Evolutionary conservation across 2,888 invertebrate species (phyloP).

Genomic region (Caenorhabditis becei): DNA sequence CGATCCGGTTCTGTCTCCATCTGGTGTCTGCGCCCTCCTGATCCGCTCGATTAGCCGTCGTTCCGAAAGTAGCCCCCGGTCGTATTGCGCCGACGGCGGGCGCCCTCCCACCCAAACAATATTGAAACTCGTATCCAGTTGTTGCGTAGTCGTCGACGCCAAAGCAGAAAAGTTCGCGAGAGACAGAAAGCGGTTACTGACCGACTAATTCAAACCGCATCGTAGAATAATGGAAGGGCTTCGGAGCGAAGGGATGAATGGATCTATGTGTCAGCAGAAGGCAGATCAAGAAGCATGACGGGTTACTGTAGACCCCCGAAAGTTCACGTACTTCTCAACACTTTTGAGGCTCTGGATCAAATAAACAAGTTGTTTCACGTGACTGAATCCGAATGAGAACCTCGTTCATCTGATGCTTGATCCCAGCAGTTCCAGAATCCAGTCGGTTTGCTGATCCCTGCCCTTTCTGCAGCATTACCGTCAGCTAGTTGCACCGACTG

Average conservation of each 20-base stretch:
- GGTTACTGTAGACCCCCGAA: not conserved
- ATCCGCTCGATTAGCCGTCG: constrained; percentile 53
- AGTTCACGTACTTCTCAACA: not conserved
- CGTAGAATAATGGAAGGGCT: not conserved
- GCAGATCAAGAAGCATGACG: not conserved
- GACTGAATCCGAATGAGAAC: no score
- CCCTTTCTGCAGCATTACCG: not conserved
- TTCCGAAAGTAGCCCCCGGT: constrained; percentile 11
- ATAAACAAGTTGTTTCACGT: no score
- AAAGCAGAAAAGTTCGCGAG: constrained; percentile 11
- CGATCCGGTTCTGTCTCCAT: constrained; percentile 29
- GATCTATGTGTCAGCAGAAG: not conserved
- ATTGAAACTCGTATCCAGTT: constrained; percentile 56
- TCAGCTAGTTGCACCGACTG: constrained; percentile 14
- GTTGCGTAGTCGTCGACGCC: constrained; percentile 34
- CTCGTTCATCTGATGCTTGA: no score
- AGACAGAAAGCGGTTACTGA: constrained; percentile 1
- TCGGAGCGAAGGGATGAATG: not conserved
- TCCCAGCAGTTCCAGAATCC: no score
- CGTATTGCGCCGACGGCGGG: constrained; percentile 9
- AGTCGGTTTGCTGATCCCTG: not conserved
- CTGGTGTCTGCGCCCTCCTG: constrained; percentile 30
- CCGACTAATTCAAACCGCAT: constrained; percentile 25
- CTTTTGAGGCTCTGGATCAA: no score
- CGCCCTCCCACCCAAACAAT: constrained; percentile 49